phyloP scores from a whole-genome alignment of 2,888 invertebrate genomes.

The Andrena chrysosceles region DNA sequence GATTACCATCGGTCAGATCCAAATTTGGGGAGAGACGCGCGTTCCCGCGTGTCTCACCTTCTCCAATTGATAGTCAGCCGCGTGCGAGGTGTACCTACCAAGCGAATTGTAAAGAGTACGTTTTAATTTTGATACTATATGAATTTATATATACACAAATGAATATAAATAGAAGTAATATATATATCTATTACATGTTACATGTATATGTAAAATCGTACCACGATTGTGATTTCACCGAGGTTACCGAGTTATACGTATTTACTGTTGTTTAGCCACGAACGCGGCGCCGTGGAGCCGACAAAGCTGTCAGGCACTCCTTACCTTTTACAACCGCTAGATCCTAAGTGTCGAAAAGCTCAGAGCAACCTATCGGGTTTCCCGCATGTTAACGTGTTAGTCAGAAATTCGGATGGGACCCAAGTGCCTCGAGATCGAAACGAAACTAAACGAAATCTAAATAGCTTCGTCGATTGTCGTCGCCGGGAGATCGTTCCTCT shows the following conservation, averaged over 20 bases:
- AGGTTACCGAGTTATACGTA: conserved; percentile 84
- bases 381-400: conserved; percentile 31
- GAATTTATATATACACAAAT: conserved; percentile 10
- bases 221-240: conserved; percentile 84
- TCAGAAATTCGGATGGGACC: conserved; percentile 37
- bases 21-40: conserved; percentile 14
- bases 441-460: not conserved
- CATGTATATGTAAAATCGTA: conserved; percentile 61
- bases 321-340: conserved; percentile 74
- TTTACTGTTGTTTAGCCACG: conserved; percentile 64
- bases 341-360: conserved; percentile 70
- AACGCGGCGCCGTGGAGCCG: conserved; percentile 66
- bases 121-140: conserved; percentile 57
- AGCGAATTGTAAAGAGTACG: conserved; percentile 47
- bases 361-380: conserved; percentile 47
- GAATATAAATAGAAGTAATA: conserved; percentile 42
- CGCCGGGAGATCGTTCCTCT: conserved; percentile 9
- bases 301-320: conserved; percentile 72
- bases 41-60: conserved; percentile 31
- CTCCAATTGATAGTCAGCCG: conserved; percentile 63
- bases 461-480: not conserved
- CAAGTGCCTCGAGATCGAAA: conserved; percentile 10
- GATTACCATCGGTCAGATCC: conserved; percentile 24
- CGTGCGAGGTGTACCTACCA: conserved; percentile 55
- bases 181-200: conserved; percentile 43